Conservation (phyloP, 2,888 invertebrate genomes). For the Melanostoma scalare region DNA sequence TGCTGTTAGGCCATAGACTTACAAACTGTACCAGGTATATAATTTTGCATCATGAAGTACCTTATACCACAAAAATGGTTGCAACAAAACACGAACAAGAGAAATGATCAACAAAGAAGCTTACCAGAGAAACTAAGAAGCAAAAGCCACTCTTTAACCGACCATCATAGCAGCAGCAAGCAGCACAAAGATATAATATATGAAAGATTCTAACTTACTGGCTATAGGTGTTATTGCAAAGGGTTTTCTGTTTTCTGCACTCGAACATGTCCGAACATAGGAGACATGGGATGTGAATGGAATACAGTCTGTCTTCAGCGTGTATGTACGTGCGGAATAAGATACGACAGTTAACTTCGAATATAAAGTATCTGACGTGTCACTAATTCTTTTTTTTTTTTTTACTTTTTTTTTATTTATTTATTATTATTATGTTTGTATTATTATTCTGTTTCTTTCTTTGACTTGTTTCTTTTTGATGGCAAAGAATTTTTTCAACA, state of each 20-base stretch:
- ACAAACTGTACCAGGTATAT: conserved; percentile 35
- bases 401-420: conserved; percentile 1
- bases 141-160: conserved; percentile 20
- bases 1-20: conserved; percentile 31
- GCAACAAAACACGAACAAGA: conserved; percentile 20
- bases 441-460: not conserved
- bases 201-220: conserved; percentile 53
- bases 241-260: conserved; percentile 51
- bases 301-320: conserved; percentile 43
- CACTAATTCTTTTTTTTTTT: conserved; percentile 45
- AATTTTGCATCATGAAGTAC: conserved; percentile 50
- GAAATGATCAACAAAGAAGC: conserved; percentile 53
- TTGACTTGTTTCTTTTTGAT: conserved; percentile 2
- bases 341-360: conserved; percentile 67
- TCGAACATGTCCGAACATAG: conserved; percentile 58
- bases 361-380: conserved; percentile 68
- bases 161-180: conserved; percentile 44
- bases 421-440: not conserved
- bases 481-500: conserved; percentile 10
- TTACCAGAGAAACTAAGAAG: conserved; percentile 25
- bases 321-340: conserved; percentile 31
- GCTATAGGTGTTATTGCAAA: conserved; percentile 61
- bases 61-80: conserved; percentile 44
- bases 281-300: conserved; percentile 44
- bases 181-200: conserved; percentile 50